A percentile compares a stretch with the other conserved stretches of the same genome.
phyloP scores from a whole-genome alignment of 2,888 invertebrate genomes.

The Pasiphila rectangulata region DNA sequence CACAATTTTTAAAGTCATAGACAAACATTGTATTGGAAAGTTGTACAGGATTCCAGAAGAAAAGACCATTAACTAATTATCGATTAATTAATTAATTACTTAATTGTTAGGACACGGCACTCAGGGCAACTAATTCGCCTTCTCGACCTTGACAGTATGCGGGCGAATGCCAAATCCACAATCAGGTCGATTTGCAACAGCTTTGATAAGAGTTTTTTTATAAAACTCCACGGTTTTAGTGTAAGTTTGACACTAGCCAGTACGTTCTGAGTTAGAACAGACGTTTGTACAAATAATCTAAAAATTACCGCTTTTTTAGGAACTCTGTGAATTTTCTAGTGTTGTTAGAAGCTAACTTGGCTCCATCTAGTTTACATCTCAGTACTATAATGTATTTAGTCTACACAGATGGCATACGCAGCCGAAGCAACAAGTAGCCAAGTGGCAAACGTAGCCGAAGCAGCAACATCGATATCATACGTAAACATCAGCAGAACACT shows the following conservation, averaged over 20 bases:
- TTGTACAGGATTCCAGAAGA: too few relatives aligned
- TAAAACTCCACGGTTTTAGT: conserved; percentile 2
- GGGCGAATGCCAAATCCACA: conserved; percentile 18
- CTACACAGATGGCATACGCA: too few relatives aligned
- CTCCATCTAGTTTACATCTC: neutral
- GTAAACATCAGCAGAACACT: conserved; percentile 11
- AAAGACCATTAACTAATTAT: too few relatives aligned
- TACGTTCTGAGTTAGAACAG: neutral
- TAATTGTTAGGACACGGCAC: neutral
- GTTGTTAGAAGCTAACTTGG: neutral
- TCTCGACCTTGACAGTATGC: conserved; percentile 23
- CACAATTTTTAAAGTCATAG: too few relatives aligned
- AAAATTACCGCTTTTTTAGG: neutral
- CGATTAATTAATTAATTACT: too few relatives aligned
- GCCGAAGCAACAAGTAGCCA: too few relatives aligned
- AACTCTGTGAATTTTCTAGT: neutral
- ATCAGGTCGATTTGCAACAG: conserved; percentile 6
- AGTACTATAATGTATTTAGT: conserved; percentile 5
- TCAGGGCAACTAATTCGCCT: conserved; percentile 10
- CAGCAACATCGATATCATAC: neutral
- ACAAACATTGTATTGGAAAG: too few relatives aligned
- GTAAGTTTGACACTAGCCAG: neutral
- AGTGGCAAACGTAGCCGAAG: too few relatives aligned
- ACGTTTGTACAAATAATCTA: too few relatives aligned
- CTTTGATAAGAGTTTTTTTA: conserved; percentile 11